These are phyloP conservation scores for Laspeyria flexula DNA, from an alignment of 2,888 invertebrate species.

Conservation along the genomic window DNA sequence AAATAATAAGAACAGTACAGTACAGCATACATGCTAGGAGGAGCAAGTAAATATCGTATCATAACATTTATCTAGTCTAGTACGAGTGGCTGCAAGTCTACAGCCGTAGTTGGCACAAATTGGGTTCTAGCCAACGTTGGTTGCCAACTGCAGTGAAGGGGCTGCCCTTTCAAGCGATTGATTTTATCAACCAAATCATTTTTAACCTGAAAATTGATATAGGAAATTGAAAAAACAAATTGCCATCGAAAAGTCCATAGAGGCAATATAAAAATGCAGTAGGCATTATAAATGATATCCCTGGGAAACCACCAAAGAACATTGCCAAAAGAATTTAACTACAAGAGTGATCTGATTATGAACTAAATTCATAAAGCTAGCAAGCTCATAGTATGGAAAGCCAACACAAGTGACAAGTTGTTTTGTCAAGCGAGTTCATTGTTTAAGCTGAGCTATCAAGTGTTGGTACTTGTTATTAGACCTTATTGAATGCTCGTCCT, in stretches of 20 bases:
- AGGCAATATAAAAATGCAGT: conserved; percentile 51
- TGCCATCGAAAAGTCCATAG: conserved; percentile 20
- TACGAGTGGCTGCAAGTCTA: conserved; percentile 53
- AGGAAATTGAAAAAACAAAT: conserved; percentile 24
- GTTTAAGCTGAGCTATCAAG: conserved; percentile 36
- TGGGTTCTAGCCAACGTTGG: conserved; percentile 68
- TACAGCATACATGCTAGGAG: conserved; percentile 1
- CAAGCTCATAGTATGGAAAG: conserved; percentile 25
- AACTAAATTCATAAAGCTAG: conserved; percentile 28
- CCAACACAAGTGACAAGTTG: conserved; percentile 24
- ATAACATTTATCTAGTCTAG: conserved; percentile 50
- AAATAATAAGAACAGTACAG: too few species aligned
- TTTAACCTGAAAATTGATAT: conserved; percentile 46
- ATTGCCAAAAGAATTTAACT: conserved; percentile 61
- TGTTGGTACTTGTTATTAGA: conserved; percentile 40
- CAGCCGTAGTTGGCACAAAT: conserved; percentile 64
- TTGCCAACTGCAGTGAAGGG: conserved; percentile 71
- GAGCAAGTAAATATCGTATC: conserved; percentile 57
- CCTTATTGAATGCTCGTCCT: conserved; percentile 56
- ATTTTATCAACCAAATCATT: conserved; percentile 55
- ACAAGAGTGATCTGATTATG: conserved; percentile 46
- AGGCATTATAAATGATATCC: conserved; percentile 49
- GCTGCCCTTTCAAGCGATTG: conserved; percentile 62
- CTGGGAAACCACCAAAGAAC: conserved; percentile 55
- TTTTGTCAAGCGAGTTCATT: conserved; percentile 25